phyloP scores from a whole-genome alignment of 2,113 vertebrate species.

The Nesogale talazaci region DNA sequence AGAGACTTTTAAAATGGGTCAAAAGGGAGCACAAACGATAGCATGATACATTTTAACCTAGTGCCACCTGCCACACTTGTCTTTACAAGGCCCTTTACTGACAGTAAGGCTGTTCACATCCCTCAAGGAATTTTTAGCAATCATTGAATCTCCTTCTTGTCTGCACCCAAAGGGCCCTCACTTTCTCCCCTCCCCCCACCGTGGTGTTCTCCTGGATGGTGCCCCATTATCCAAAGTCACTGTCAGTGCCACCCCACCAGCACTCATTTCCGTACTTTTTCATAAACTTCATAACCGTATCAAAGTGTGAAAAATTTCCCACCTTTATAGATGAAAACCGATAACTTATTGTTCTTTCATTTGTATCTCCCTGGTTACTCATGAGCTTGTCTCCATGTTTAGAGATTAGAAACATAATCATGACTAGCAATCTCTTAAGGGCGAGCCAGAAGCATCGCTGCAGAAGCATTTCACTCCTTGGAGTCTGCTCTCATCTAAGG shows the following conservation, averaged over 20 bases:
- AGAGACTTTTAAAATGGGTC: too few relatives aligned
- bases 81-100: too few relatives aligned
- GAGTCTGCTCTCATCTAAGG: background rate
- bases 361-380: background rate
- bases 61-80: too few relatives aligned
- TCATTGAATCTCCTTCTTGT: background rate
- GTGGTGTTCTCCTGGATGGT: background rate
- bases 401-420: background rate
- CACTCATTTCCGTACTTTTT: background rate
- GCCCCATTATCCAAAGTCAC: background rate
- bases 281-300: background rate
- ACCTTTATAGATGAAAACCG: background rate
- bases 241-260: background rate
- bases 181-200: background rate
- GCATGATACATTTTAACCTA: too few relatives aligned
- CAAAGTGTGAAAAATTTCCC: background rate
- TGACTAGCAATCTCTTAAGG: background rate
- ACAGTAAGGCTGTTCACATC: too few relatives aligned
- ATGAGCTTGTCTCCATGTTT: background rate
- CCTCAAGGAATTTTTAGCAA: background rate
- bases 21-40: too few relatives aligned
- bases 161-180: background rate
- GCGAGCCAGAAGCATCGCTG: background rate
- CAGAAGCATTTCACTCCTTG: background rate
- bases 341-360: background rate